These are phyloP conservation scores for Ophraella communa DNA, from an alignment of 2,888 invertebrate species.

Conservation along the genomic window DNA sequence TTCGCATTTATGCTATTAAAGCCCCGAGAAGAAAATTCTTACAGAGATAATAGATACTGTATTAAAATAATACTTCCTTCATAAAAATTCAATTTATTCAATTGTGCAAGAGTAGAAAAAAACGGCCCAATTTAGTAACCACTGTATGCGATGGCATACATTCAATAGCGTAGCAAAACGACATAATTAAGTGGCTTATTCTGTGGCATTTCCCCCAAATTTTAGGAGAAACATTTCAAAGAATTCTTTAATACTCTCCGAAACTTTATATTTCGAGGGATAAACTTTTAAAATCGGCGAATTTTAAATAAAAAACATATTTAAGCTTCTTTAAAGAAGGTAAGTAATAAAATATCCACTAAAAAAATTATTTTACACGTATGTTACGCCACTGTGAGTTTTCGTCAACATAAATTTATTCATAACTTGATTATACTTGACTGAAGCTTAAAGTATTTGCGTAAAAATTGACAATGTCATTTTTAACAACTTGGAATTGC, in stretches of 20 bases:
- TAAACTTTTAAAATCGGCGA: too few species aligned
- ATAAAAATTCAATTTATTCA: constrained; percentile 1
- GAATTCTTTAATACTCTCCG: neutral
- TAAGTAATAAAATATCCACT: too few species aligned
- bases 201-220: neutral
- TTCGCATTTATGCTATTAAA: neutral
- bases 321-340: too few species aligned
- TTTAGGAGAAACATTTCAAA: neutral
- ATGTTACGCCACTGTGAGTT: too few species aligned
- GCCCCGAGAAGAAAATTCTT: neutral
- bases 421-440: neutral
- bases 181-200: neutral
- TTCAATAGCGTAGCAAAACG: neutral
- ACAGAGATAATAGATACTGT: neutral
- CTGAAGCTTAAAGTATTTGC: neutral
- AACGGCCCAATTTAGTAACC: too few species aligned
- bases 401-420: too few species aligned
- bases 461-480: neutral
- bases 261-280: neutral
- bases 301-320: too few species aligned
- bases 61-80: neutral
- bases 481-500: neutral
- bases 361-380: too few species aligned
- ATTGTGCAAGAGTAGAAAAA: constrained; percentile 27
- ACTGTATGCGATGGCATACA: neutral